These are phyloP conservation scores for Apomyelois bistriatella DNA, from an alignment of 2,888 invertebrate species.

Conservation along the genomic window DNA sequence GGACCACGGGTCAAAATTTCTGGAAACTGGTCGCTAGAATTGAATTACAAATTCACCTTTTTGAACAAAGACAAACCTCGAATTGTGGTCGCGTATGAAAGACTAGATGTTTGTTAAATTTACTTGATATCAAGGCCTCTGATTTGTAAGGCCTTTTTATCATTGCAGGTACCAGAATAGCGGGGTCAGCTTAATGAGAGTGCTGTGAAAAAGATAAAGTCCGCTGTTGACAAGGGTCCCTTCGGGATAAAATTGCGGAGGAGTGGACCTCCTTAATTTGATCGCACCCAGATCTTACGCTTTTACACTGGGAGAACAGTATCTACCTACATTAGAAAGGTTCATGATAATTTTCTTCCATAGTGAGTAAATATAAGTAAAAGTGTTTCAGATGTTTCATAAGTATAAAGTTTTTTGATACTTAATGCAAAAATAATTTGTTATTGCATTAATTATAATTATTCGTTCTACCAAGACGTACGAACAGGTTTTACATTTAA, in stretches of 20 bases:
- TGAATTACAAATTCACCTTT: no score
- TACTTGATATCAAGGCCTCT: slow-evolving; percentile 12
- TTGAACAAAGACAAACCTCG: not conserved
- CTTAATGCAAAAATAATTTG: no score
- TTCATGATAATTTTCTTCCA: slow-evolving; percentile 18
- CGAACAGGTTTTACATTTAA: no score
- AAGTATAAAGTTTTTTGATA: no score
- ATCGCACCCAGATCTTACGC: slow-evolving; percentile 33
- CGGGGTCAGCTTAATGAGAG: slow-evolving; percentile 57
- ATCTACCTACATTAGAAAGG: not conserved
- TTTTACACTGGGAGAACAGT: slow-evolving; percentile 30
- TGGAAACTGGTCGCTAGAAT: no score
- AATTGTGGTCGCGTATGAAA: not conserved
- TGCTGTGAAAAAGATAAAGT: slow-evolving; percentile 53
- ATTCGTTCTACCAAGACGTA: no score
- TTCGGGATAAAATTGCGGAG: slow-evolving; percentile 56
- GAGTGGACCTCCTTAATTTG: slow-evolving; percentile 60
- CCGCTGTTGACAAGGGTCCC: slow-evolving; percentile 62
- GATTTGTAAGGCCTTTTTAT: slow-evolving; percentile 24
- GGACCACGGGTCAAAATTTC: no score
- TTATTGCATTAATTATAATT: no score
- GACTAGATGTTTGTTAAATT: not conserved
- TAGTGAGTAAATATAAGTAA: not conserved
- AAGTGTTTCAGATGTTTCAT: no score
- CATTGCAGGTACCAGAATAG: slow-evolving; percentile 42